These are phyloP conservation scores for Brevipalpus yothersi DNA, from an alignment of 1,140 invertebrate genomes.

Conservation along the genomic window DNA sequence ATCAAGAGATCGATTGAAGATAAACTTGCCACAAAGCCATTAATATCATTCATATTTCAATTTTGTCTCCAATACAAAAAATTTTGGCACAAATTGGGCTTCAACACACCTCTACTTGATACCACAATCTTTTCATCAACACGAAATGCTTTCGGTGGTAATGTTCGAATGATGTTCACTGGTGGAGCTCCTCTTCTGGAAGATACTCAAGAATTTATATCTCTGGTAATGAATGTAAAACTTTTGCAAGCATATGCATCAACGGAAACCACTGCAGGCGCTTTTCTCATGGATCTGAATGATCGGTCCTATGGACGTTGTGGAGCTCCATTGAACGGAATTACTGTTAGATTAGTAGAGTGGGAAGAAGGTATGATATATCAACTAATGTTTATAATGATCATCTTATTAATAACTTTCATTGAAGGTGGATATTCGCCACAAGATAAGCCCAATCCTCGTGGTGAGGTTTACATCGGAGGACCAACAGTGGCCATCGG, in stretches of 20 bases:
- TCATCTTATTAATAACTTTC: conserved; percentile 18
- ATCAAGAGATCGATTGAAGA: conserved; percentile 63
- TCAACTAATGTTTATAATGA: not conserved
- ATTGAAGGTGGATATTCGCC: conserved; percentile 52
- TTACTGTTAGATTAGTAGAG: conserved; percentile 19
- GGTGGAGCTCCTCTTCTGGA: conserved; percentile 86
- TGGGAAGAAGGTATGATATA: conserved; percentile 31
- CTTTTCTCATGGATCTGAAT: conserved; percentile 13
- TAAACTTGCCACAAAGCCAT: conserved; percentile 44
- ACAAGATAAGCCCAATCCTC: conserved; percentile 62
- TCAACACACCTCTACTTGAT: conserved; percentile 6
- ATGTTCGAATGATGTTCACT: conserved; percentile 54
- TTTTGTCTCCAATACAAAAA: conserved; percentile 78
- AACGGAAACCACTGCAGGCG: conserved; percentile 59
- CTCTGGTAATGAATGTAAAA: conserved; percentile 34
- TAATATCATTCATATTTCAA: conserved; percentile 55
- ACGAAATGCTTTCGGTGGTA: conserved; percentile 54
- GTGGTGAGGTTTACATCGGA: conserved; percentile 70
- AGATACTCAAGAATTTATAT: conserved; percentile 83
- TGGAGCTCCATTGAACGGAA: conserved; percentile 4
- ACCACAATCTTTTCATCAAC: conserved; percentile 45
- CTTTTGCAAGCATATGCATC: conserved; percentile 38
- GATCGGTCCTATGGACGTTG: conserved; percentile 7
- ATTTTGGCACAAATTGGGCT: conserved; percentile 26
- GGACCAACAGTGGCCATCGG: conserved; percentile 70